Evolutionary conservation across 2,113 vertebrate species (phyloP).

Genomic region (Indicator maculatus): DNA sequence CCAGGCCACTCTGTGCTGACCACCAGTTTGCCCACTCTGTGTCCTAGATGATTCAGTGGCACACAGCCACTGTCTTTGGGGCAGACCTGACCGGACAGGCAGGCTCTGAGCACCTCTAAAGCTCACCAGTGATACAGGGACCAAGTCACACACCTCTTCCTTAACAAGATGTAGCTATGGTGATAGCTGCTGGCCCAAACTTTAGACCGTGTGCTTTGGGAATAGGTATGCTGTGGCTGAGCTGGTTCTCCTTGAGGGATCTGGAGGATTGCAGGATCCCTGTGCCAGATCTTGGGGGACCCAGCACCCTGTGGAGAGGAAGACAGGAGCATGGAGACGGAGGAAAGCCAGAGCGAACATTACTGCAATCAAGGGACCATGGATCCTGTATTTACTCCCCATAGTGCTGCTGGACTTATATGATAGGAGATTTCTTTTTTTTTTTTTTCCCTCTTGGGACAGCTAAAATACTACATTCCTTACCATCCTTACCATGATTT

Average conservation of each 20-base stretch:
- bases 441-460: not conserved
- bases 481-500: not conserved
- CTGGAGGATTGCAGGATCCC: not conserved
- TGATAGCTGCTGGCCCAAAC: not conserved
- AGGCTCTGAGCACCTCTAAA: not conserved
- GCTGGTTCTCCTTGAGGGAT: not conserved
- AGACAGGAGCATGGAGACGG: not conserved
- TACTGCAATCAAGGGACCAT: not conserved
- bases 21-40: not conserved
- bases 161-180: not conserved
- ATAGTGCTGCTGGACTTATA: not conserved
- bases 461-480: not conserved
- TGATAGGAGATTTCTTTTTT: not conserved
- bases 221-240: not conserved
- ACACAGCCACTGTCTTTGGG: not conserved
- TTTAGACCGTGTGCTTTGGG: not conserved
- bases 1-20: not conserved
- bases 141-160: not conserved
- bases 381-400: not conserved
- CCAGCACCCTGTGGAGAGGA: not conserved
- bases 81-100: not conserved
- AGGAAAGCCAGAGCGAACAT: not conserved
- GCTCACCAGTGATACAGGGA: fast-evolving
- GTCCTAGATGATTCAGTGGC: not conserved
- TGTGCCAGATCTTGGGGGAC: too few species aligned